Evolutionary conservation across 2,888 invertebrate species (phyloP), one percentile per base, ranked within the genome.

Genomic region (Lasius fuliginosus): DNA sequence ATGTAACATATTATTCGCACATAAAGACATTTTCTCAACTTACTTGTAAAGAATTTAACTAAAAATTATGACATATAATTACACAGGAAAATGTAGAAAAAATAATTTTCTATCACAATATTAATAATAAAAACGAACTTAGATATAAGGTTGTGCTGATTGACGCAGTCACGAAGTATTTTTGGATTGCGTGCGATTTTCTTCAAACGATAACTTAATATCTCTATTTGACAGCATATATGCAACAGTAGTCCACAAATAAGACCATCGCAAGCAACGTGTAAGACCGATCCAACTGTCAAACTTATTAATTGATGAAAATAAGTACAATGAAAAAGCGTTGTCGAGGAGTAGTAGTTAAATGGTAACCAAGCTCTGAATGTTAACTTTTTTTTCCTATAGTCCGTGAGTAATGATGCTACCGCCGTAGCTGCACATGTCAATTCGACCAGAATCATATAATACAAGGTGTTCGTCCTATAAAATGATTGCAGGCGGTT

Each of bases 171-270:
- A 9, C n/a, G 33, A 30, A 58, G 64, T 5, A 4, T 18, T 58
- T 36, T 42, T 12, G 58, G 60, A 42, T 60, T 40, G 5, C 30
- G 60, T 42, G 12, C 18, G 0, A 64, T 4, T 4, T 56, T 74
- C 6, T 82, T 67, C 1, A 91, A 62, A 8, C 91, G 88, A 64
- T 69, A 67, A 69, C 88, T 89, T 11, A 92, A 83, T 8, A 93
- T 88, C n/a, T 92, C 90, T 56, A 93, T 83, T 74, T 92, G 91
- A 3, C 90, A 86, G 46, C 91, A 92, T 30, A 88, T 87, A 56
- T 90, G 89, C 23, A 88, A 53, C 23, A 91, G 36, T 5, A 90
- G 56, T 6, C 88, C 89, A 12, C 89, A 87, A 5, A 92, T 89
- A 6, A 92, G 67, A 11, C 90, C 85, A 36, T 92, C 91, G 49